phyloP scores from a whole-genome alignment of 2,113 vertebrate species.

The Ciconia boyciana region DNA sequence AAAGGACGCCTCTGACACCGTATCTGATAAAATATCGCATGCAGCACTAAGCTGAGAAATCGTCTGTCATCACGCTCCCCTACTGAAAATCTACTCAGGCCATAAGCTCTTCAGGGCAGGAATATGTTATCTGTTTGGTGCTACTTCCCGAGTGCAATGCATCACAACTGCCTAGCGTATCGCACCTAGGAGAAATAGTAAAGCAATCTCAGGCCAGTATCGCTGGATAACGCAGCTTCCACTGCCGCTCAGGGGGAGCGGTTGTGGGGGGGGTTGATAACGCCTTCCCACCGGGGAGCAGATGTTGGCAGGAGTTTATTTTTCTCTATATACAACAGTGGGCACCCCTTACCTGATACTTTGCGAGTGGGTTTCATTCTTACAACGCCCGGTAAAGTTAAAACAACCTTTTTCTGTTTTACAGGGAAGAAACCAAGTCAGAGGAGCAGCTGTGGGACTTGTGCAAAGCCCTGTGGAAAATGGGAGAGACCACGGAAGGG shows the following conservation, averaged over 20 bases:
- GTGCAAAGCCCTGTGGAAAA: background rate
- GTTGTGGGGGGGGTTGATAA: background rate
- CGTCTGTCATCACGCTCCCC: background rate
- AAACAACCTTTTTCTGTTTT: background rate
- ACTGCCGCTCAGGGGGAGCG: background rate
- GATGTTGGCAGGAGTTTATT: background rate
- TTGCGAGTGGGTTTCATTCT: background rate
- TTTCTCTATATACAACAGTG: background rate
- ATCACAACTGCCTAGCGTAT: no score
- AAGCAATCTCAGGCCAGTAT: background rate
- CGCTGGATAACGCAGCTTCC: background rate
- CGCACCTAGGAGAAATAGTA: background rate
- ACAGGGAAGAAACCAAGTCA: background rate
- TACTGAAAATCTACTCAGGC: background rate
- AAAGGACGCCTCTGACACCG: background rate
- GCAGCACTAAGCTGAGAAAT: background rate
- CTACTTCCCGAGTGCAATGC: background rate
- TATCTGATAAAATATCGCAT: background rate
- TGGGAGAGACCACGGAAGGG: background rate
- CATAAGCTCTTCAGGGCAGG: background rate
- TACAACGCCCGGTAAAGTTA: rapidly evolving
- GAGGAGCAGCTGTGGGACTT: background rate
- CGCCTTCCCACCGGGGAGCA: rapidly evolving
- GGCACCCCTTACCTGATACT: background rate
- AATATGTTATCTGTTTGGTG: background rate